phyloP scores from a whole-genome alignment of 2,888 invertebrate genomes.

The Ptilodon capucinus region DNA sequence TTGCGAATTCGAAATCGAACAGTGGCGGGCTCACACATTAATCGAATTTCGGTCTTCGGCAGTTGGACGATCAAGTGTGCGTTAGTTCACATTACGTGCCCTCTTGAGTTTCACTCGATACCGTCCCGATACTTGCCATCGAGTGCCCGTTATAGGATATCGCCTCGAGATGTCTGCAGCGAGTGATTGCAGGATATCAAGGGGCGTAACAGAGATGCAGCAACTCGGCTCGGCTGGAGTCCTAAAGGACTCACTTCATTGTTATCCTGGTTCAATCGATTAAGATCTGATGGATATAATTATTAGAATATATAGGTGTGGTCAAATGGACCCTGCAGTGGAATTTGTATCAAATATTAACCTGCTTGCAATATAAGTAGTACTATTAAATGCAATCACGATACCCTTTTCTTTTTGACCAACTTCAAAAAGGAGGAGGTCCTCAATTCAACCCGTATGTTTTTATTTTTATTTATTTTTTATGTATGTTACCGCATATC shows the following conservation, averaged over 20 bases:
- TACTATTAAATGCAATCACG: too few relatives aligned
- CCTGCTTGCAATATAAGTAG: too few relatives aligned
- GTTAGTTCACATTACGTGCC: constrained; percentile 68
- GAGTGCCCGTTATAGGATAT: constrained; percentile 67
- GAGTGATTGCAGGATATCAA: constrained; percentile 68
- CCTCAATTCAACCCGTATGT: too few relatives aligned
- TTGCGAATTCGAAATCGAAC: constrained; percentile 59
- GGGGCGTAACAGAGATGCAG: constrained; percentile 46
- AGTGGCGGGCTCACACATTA: constrained; percentile 66
- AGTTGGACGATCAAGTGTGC: constrained; percentile 66
- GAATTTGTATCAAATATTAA: too few relatives aligned
- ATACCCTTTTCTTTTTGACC: too few relatives aligned
- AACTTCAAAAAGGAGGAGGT: too few relatives aligned
- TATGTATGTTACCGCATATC: too few relatives aligned
- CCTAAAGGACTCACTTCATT: constrained; percentile 37
- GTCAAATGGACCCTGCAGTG: too few relatives aligned
- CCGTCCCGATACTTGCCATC: constrained; percentile 61
- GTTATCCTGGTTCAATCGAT: constrained; percentile 25
- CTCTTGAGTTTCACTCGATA: constrained; percentile 66
- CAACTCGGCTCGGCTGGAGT: constrained; percentile 29
- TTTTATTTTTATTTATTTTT: too few relatives aligned
- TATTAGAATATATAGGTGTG: too few relatives aligned
- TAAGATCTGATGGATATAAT: constrained; percentile 6
- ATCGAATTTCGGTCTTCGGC: constrained; percentile 74
- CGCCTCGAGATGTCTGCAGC: constrained; percentile 64